phyloP scores from a whole-genome alignment of 2,888 invertebrate species.

The Eupithecia dodoneata region DNA sequence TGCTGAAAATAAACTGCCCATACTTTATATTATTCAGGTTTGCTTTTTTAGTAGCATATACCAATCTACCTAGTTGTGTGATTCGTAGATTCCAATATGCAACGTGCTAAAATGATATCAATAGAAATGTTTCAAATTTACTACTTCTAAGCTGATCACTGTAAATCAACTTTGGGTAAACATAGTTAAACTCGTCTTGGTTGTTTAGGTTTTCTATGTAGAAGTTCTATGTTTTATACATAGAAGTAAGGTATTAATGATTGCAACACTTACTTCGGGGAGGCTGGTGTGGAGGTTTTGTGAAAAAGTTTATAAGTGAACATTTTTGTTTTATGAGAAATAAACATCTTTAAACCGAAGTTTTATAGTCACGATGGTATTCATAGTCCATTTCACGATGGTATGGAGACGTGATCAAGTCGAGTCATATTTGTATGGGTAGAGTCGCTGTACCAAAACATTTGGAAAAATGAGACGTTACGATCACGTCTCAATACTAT shows the following conservation, averaged over 20 bases:
- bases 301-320: too few relatives aligned
- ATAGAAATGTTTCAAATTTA: slow-evolving; percentile 44
- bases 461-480: too few relatives aligned
- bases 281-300: too few relatives aligned
- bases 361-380: too few relatives aligned
- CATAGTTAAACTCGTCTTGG: neutral
- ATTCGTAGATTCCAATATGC: slow-evolving; percentile 25
- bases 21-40: slow-evolving; percentile 36
- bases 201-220: neutral
- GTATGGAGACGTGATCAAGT: too few relatives aligned
- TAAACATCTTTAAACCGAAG: too few relatives aligned
- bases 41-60: slow-evolving; percentile 48
- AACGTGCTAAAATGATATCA: slow-evolving; percentile 70
- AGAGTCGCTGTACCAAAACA: too few relatives aligned
- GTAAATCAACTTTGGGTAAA: slow-evolving; percentile 6
- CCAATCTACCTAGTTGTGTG: neutral
- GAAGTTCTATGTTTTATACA: too few relatives aligned
- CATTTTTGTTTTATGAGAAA: too few relatives aligned
- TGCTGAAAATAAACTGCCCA: slow-evolving; percentile 37
- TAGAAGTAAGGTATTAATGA: neutral
- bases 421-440: too few relatives aligned
- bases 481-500: too few relatives aligned
- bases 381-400: too few relatives aligned
- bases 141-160: neutral
- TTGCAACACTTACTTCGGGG: neutral